Conservation (phyloP, 2,888 invertebrate genomes). For the Hyposoter dolosus region DNA sequence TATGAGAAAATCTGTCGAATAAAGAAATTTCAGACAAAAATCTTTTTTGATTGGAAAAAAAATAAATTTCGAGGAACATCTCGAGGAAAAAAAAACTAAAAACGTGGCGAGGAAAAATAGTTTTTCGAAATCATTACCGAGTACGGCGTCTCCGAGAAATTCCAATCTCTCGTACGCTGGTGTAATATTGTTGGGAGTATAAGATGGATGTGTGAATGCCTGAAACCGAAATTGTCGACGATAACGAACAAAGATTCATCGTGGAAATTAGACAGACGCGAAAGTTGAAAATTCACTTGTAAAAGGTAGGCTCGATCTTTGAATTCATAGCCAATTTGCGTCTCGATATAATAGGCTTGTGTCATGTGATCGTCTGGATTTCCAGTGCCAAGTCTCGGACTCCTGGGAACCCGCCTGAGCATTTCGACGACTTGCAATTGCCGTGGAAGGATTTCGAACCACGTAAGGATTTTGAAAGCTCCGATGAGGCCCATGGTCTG, state of each 20-base stretch:
- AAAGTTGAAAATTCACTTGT: conserved; percentile 86
- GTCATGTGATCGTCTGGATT: conserved; percentile 83
- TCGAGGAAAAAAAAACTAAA: neutral
- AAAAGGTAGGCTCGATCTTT: conserved; percentile 92
- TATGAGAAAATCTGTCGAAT: conserved; percentile 91
- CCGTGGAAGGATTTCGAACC: conserved; percentile 88
- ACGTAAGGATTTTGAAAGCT: conserved; percentile 87
- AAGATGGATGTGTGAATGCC: conserved; percentile 97
- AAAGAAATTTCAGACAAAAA: neutral
- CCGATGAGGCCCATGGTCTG: conserved; percentile 86
- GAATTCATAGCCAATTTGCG: conserved; percentile 91
- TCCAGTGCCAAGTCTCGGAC: conserved; percentile 65
- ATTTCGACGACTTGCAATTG: conserved; percentile 82
- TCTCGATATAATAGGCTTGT: conserved; percentile 86
- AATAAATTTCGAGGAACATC: no score
- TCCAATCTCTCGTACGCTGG: conserved; percentile 96
- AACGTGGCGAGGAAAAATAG: no score
- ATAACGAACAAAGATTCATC: neutral
- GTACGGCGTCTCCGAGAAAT: conserved; percentile 95
- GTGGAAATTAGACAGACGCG: neutral
- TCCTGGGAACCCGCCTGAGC: conserved; percentile 73
- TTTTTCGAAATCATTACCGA: conserved; percentile 85
- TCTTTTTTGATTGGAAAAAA: no score
- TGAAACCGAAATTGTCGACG: conserved; percentile 79
- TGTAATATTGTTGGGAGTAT: conserved; percentile 92